Conservation (phyloP, 2,797 vertebrate genomes). For the Lophotriccus pileatus region DNA sequence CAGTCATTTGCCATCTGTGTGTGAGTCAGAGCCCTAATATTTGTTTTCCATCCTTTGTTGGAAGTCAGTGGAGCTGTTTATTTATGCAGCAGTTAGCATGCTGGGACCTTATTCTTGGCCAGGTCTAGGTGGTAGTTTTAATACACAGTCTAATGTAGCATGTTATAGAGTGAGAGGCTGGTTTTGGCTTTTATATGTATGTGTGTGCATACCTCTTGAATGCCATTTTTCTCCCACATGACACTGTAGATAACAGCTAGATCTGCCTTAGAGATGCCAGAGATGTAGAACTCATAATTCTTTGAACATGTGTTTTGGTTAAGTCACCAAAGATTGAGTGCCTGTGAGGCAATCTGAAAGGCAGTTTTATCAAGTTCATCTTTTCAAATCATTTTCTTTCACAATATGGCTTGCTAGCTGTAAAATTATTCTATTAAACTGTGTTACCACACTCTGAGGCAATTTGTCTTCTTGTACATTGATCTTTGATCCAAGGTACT, state of each 20-base stretch:
- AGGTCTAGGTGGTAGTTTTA: neutral
- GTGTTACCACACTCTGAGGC: neutral
- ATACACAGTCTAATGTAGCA: neutral
- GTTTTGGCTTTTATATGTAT: neutral
- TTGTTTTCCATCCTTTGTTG: constrained; percentile 30
- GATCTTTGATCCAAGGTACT: constrained; percentile 12
- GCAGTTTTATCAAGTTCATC: constrained; percentile 24
- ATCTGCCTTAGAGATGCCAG: neutral
- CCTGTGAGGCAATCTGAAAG: constrained; percentile 5
- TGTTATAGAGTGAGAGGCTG: neutral
- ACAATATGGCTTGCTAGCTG: neutral
- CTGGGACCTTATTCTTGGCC: neutral
- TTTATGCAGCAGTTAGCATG: neutral
- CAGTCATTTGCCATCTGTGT: constrained; percentile 6
- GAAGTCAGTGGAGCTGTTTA: constrained; percentile 5
- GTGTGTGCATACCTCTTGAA: neutral
- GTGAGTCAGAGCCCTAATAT: constrained; percentile 30
- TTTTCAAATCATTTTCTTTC: neutral
- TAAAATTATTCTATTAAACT: constrained; percentile 13
- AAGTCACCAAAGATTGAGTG: neutral
- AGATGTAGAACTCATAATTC: neutral
- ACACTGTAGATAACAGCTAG: neutral
- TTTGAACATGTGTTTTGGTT: neutral
- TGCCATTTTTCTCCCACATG: neutral
- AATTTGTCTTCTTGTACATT: neutral